Base-by-base conservation (phyloP, 1,140 invertebrate genomes). In the Musca domestica region DNA sequence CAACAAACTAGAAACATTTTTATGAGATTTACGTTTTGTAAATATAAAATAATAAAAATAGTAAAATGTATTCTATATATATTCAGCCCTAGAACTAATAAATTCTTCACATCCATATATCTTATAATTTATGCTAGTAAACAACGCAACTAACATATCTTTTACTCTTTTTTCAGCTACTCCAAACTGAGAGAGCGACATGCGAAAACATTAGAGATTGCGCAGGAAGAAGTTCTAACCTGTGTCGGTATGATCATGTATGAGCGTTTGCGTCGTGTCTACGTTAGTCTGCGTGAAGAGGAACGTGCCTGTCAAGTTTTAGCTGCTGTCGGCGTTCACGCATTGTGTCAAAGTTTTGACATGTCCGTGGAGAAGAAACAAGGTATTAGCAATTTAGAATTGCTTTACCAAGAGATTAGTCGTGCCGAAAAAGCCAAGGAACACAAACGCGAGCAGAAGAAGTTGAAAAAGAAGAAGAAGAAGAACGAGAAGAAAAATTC, bases 161-260 rank as follows among this genome's bases (percentile, higher is more conserved):
- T 27, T 19, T 49, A 51, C 34, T 61, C 68, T 56, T 48, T 58
- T 76, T 76, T 67, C 49, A 84, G 84, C 80, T 85, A 83, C 69
- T 83, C 71, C 56, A 87, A 89, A 72, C 85, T 90, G 71, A 87
- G 94, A 66, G 95, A 97, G 81, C 86, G 95, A 64, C 95, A 97
- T 83, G 95, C 95, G 1, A 97, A 96, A 84, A 96, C 95, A 9
- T 81, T 96, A 70, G 95, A 96, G 85, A 95, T 96, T 74, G 95
- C 95, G 73, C 95, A 98, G 84, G 94, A 96, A 83, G 95, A 98
- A 85, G 94, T 96, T 51, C 84, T 98, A 65, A 96, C 93, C 0
- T 96, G 95, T 81, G 86, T 96, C 54, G 95, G 95, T 14, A 91
- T 96, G 81, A 95, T 94, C 81, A 88, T 96, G 64, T 94, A 95